Base-by-base conservation (phyloP, 1,140 invertebrate genomes). In the Brachionus angularis region DNA sequence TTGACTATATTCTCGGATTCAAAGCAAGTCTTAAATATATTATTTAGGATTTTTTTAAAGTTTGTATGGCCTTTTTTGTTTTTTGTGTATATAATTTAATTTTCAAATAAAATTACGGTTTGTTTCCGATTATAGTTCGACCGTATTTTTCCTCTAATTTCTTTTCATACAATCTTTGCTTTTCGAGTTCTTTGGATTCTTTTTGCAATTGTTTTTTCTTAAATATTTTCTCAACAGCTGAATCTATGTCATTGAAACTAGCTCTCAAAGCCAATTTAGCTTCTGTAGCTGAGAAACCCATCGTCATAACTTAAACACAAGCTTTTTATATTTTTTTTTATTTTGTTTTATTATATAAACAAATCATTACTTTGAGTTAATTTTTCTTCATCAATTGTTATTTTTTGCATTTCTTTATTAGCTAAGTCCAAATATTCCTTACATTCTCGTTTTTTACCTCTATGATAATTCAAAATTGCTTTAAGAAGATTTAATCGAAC, bases 361-460 rank as follows among this genome's bases (percentile, higher is more conserved):
- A 23, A 50, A 50, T 7, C 18, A 5, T 39, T 18, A 70, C 67
- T 34, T 47, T 64, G 58, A 46, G 39, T 46, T 31, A 64, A 23
- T 33, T 64, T 70, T n/a, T 70, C 67, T 12, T 39, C 34, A 42
- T 70, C 67, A 31, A 70, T 47, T 25, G n/a, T 27, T 25, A 70
- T 70, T 50, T 42, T 70, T 70, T 50, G 33, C 42, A 50, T 33
- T 25, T 70, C 67, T 16, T 36, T 29, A n/a, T 16, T 33, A 7
- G 67, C 67, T 36, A 29, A 12, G 16, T 52, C 46, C 23, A 70
- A 46, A 42, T 39, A 44, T 4, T 70, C 16, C 16, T n/a, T 53
- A 8, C 23, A 29, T n/a, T 70, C 50, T n/a, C 21, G 50, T 39
- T 44, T 50, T 29, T 21, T 39, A 18, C 67, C 67, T 2, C 21